phyloP scores from a whole-genome alignment of 2,888 invertebrate species.

The Nemotelus nigrinus region DNA sequence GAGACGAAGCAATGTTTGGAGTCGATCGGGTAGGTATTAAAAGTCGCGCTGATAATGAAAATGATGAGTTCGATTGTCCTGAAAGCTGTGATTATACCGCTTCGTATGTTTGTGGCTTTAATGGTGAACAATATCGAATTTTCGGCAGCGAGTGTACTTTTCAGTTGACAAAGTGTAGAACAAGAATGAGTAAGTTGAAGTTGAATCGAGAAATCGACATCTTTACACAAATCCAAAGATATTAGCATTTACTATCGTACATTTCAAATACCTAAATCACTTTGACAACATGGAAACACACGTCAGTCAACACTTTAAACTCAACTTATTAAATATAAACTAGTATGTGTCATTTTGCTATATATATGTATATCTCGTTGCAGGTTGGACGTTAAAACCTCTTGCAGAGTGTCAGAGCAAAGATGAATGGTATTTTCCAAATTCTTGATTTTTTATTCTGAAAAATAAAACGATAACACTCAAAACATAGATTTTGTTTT shows the following conservation, averaged over 20 bases:
- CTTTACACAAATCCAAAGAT: background rate
- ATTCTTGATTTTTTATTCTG: background rate
- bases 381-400: constrained; percentile 14
- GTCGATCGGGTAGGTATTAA: constrained; percentile 7
- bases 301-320: too few species aligned
- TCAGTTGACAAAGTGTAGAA: background rate
- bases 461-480: background rate
- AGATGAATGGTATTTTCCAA: constrained; percentile 27
- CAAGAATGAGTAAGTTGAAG: constrained; percentile 3
- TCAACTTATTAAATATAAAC: too few species aligned
- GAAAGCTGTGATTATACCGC: constrained; percentile 23
- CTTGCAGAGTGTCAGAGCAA: constrained; percentile 9
- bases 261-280: too few species aligned
- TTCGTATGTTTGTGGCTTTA: constrained; percentile 20
- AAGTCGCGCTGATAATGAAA: background rate
- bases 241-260: too few species aligned
- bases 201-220: background rate
- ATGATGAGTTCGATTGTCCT: constrained; percentile 13
- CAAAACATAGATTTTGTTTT: too few species aligned
- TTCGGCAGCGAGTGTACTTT: constrained; percentile 30
- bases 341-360: background rate
- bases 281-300: too few species aligned
- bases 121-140: constrained; percentile 29
- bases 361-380: background rate
- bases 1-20: constrained; percentile 19